Percentiles rank a stretch among this genome's conserved stretches.
phyloP scores from a whole-genome alignment of 1,140 invertebrate species.

The Probaryconus sp. region DNA sequence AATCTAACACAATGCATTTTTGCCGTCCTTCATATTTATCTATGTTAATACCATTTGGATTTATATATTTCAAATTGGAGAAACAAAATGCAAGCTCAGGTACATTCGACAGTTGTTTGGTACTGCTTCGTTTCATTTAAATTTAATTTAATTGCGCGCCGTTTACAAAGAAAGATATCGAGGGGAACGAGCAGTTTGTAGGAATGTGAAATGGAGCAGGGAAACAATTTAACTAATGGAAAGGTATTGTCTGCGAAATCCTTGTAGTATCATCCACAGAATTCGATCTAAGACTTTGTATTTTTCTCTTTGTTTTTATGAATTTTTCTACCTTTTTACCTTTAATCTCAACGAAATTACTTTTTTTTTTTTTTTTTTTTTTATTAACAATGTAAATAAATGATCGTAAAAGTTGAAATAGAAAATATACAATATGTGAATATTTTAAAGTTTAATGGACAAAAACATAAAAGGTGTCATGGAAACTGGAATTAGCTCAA shows the following conservation, averaged over 20 bases:
- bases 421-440: too few species aligned
- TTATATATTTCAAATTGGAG: not conserved
- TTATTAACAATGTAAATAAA: too few species aligned
- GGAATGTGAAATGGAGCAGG: conserved; percentile 60
- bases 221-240: conserved; percentile 77
- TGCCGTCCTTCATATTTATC: too few species aligned
- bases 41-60: too few species aligned
- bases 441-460: too few species aligned
- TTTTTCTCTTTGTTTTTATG: conserved; percentile 20
- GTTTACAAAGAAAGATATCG: conserved; percentile 31
- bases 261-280: conserved; percentile 31
- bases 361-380: not conserved
- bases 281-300: conserved; percentile 26
- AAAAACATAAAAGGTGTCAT: too few species aligned
- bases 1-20: too few species aligned
- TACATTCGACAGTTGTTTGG: not conserved
- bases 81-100: conserved; percentile 8
- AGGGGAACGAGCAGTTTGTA: conserved; percentile 36
- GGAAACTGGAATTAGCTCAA: too few species aligned
- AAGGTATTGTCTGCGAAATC: conserved; percentile 67
- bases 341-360: conserved; percentile 40
- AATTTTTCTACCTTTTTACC: conserved; percentile 19
- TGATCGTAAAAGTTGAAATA: not conserved
- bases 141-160: conserved; percentile 23
- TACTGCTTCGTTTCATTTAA: too few species aligned